A percentile compares a stretch with the other conserved stretches of the same genome.
Conservation (phyloP, 2,888 invertebrate genomes). For the Allophyes oxyacanthae region DNA sequence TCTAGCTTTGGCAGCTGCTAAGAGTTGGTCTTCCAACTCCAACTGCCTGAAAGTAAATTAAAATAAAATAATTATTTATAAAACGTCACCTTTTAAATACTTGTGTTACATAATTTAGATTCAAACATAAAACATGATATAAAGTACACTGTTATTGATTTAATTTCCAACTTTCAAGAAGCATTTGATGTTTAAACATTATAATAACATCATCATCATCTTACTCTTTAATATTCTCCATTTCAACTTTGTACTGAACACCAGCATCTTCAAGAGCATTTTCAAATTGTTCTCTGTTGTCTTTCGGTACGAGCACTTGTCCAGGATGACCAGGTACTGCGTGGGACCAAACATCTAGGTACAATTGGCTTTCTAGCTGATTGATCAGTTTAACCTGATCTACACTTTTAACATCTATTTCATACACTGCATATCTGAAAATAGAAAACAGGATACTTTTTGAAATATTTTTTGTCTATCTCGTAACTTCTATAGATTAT, state of each 20-base stretch:
- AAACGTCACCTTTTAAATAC: no score
- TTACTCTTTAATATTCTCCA: conserved; percentile 76
- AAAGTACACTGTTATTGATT: no score
- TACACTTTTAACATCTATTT: conserved; percentile 61
- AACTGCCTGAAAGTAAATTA: conserved; percentile 57
- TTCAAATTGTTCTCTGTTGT: conserved; percentile 60
- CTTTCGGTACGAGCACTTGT: conserved; percentile 66
- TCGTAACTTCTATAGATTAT: no score
- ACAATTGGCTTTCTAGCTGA: conserved; percentile 56
- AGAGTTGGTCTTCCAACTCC: conserved; percentile 68
- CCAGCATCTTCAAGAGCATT: conserved; percentile 55
- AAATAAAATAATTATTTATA: not conserved
- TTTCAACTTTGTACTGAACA: conserved; percentile 61
- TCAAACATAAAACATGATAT: no score
- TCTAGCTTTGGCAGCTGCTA: conserved; percentile 60
- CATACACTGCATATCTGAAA: conserved; percentile 71
- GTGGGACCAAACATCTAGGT: conserved; percentile 70
- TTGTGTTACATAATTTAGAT: no score
- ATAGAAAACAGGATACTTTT: no score
- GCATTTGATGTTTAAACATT: no score
- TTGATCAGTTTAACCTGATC: conserved; percentile 64
- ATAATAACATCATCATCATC: conserved; percentile 35
- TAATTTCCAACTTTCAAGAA: no score
- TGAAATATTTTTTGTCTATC: no score
- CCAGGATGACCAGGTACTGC: conserved; percentile 63